Base-by-base conservation (phyloP, 2,888 invertebrate genomes). In the Lithophane leautieri region DNA sequence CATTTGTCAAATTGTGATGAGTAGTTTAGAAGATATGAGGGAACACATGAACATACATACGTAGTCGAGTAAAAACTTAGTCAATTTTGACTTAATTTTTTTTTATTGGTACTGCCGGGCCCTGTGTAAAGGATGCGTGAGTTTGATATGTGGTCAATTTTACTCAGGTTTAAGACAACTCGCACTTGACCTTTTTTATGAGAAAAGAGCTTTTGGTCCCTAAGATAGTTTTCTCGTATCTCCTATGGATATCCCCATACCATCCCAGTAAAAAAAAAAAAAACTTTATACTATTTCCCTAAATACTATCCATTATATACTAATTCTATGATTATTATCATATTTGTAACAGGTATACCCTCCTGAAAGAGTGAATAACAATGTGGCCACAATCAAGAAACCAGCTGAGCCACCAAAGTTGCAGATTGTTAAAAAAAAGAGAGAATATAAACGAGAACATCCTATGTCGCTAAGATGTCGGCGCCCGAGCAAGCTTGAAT, bases 381-480 rank as follows among this genome's bases (percentile, higher is more conserved):
- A 67, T 52, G 22, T 40, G 56, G n/a, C 34, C 7, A 67, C 34
- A 40, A 67, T 16, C 11, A 61, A 52, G 16, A 74, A 34, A n/a
- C 22, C 73, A 16, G 28, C 12, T 3, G 47, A 42, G 0, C n/a
- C 28, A 47, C 61, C 80, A 25, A 80, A 12, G 22, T 47, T 71
- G 2, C 54, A 9, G 16, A 2, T n/a, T 14, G 8, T 44, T 6
- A 56, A 56, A 42, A 73, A 52, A 8, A 25, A 25, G 14, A 66
- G 19, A 2, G 50, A 58, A 4, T 34, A 9, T 19, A 76, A 58
- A n/a, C 60, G 25, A 12, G 3, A 25, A 4, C 77, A 86, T 16
- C 4, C 25, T 0, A 74, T 83, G 73, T 12, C 63, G 9, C 50
- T 80, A n/a, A 69, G 73, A 28, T 58, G 60, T 52, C 47, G 25